phyloP scores from a whole-genome alignment of 2,888 invertebrate genomes.

The Protophormia terraenovae region DNA sequence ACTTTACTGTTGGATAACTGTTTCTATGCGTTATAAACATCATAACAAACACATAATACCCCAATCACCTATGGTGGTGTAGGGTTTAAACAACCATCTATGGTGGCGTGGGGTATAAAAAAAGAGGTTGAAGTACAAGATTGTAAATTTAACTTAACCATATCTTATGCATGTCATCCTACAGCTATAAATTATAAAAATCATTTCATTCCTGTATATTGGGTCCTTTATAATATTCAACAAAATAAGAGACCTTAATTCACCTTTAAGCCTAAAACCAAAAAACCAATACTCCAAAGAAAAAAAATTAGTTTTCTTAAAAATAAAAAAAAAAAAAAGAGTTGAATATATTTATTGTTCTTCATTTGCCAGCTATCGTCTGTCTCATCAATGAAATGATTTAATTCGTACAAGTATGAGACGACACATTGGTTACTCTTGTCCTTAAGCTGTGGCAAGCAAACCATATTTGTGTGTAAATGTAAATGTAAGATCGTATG shows the following conservation, averaged over 20 bases:
- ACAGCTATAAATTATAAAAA: neutral
- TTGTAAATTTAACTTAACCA: neutral
- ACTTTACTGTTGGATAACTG: no score
- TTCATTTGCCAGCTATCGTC: conserved; percentile 76
- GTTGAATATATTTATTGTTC: conserved; percentile 30
- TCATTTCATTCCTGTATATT: neutral
- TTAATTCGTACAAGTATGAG: conserved; percentile 70
- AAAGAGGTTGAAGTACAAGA: neutral
- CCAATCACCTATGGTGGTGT: no score
- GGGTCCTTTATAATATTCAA: neutral
- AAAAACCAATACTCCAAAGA: neutral
- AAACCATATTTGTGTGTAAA: conserved; percentile 59
- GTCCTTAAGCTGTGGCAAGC: conserved; percentile 58
- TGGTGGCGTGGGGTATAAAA: no score
- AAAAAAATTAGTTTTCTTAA: neutral
- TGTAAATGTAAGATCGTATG: neutral
- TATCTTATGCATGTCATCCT: conserved; percentile 24
- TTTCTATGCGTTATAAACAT: no score
- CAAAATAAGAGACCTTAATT: conserved; percentile 28
- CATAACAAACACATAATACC: no score
- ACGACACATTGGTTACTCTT: conserved; percentile 55
- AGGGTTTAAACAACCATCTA: no score
- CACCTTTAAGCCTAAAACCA: conserved; percentile 32
- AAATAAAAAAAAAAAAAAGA: neutral
- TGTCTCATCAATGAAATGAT: conserved; percentile 79